Conservation (phyloP, 2,113 vertebrate species). For the Natator depressus region DNA sequence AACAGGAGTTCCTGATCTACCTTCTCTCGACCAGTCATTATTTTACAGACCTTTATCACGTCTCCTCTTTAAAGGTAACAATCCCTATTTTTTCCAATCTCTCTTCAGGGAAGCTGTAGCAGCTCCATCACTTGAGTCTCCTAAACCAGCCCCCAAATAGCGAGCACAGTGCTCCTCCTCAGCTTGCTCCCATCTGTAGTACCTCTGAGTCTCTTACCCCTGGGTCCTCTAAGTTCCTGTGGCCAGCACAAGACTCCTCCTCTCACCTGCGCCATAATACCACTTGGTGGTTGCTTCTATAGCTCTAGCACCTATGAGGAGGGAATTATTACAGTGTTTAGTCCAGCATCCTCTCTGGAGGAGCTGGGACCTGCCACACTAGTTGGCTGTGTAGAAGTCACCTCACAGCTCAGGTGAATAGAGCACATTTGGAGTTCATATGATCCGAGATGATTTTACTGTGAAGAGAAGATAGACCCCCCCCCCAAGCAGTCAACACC, state of each 20-base stretch:
- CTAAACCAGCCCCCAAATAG: background rate
- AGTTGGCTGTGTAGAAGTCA: background rate
- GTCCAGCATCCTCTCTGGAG: background rate
- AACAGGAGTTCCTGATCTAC: background rate
- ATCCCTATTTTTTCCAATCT: background rate
- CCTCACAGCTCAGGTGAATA: background rate
- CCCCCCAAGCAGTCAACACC: background rate
- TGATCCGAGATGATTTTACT: background rate
- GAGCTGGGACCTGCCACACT: background rate
- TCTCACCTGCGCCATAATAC: background rate
- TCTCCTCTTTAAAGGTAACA: background rate
- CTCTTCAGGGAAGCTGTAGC: background rate
- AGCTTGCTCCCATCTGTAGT: background rate
- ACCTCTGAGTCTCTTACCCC: no score
- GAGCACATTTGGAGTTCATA: background rate
- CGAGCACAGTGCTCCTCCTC: background rate
- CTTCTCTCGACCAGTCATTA: background rate
- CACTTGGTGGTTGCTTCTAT: background rate
- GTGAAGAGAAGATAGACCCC: background rate
- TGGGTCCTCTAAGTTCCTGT: background rate
- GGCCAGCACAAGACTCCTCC: background rate
- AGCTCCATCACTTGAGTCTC: background rate
- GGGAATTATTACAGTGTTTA: background rate
- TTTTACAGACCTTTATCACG: background rate
- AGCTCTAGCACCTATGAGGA: background rate